These are phyloP conservation scores for Drosophila repleta DNA, from an alignment of 1,140 invertebrate genomes.

Conservation along the genomic window DNA sequence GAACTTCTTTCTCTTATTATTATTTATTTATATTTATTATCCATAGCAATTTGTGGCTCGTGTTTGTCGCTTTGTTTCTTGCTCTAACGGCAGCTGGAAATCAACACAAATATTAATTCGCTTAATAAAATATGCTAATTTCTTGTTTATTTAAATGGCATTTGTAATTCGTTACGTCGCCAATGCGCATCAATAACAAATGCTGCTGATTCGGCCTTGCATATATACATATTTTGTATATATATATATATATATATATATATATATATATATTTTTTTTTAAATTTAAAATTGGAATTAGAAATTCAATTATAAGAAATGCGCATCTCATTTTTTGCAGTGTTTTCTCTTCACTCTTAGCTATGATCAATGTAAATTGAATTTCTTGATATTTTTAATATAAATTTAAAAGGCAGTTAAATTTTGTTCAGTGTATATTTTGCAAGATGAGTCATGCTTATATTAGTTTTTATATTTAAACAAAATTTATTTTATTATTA, in stretches of 20 bases:
- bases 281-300: slow-evolving; percentile 5
- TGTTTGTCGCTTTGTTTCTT: slow-evolving; percentile 28
- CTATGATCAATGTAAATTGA: not conserved
- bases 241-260: too few relatives aligned
- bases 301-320: not conserved
- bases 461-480: too few relatives aligned
- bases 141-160: slow-evolving; percentile 13
- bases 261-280: too few relatives aligned
- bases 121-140: slow-evolving; percentile 70
- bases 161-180: slow-evolving; percentile 37
- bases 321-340: not conserved
- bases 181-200: slow-evolving; percentile 14
- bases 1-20: not conserved
- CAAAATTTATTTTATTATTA: too few relatives aligned
- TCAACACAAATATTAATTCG: slow-evolving; percentile 49
- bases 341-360: not conserved
- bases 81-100: slow-evolving; percentile 50
- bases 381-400: too few relatives aligned
- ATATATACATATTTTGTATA: too few relatives aligned
- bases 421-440: too few relatives aligned
- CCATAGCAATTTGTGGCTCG: slow-evolving; percentile 54
- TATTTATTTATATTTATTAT: not conserved
- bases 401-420: too few relatives aligned
- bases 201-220: slow-evolving; percentile 22
- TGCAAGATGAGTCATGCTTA: too few relatives aligned